Evolutionary conservation across 2,888 invertebrate genomes (phyloP), one percentile per base, ranked within the genome.

Genomic region (Malthinus seriepunctatus): DNA sequence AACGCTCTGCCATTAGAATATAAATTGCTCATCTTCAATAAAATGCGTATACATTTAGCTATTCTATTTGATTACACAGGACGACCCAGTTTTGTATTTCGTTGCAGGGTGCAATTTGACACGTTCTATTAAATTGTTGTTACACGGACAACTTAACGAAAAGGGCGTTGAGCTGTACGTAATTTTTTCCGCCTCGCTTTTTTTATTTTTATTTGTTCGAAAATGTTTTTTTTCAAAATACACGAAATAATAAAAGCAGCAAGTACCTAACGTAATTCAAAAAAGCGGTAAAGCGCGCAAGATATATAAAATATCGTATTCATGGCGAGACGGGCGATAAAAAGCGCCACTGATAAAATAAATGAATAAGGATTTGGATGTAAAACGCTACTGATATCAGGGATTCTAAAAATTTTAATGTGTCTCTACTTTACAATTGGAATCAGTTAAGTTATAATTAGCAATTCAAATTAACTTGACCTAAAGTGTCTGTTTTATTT

Each of bases 1-100:
- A 77, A 78, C 77, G 77, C 72, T 67, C 61, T 69, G 73, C 73
- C 68, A 70, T 71, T 71, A 68, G 77, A 76, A 76, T 77, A 77
- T 71, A 73, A 77, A 77, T 76, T 71, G 75, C 71, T 74, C 76
- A 76, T 77, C 75, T 74, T 53, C 62, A 64, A 66, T 67, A 68
- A 69, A 68, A 67, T 70, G 67, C 68, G 67, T 69, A 56, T 51
- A 56, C 46, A 33, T 51, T 49, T 56, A 44, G 55, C 47, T 52
- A 52, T 60, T 42, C 53, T 49, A 48, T 62, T 59, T 51, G 51
- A 62, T 61, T 61, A 46, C 53, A 61, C 48, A 49, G 54, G 58
- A 51, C 42, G 58, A 55, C 44, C 31, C 38, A n/a, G 48, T 42
- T 42, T 23, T 14, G 35, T 51, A 56, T 62, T 62, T 34, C 50